Conservation (phyloP, 2,888 invertebrate species). For the Hybos culiciformis region DNA sequence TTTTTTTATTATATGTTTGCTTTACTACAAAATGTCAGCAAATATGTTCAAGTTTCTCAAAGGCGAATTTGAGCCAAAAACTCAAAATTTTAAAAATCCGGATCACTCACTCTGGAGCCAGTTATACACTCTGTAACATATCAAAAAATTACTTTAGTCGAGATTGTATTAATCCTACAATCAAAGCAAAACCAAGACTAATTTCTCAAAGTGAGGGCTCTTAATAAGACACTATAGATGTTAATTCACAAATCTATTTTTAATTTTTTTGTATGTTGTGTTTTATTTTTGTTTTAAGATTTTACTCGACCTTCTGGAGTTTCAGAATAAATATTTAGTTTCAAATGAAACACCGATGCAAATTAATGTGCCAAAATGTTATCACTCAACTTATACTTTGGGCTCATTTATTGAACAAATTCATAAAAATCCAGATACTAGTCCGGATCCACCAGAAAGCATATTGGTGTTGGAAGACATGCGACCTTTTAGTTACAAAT, state of each 20-base stretch:
- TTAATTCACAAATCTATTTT: too few relatives aligned
- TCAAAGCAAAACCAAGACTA: too few relatives aligned
- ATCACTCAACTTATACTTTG: slow-evolving; percentile 48
- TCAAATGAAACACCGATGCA: slow-evolving; percentile 36
- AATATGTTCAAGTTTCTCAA: too few relatives aligned
- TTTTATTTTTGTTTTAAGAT: slow-evolving; percentile 38
- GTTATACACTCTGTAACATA: too few relatives aligned
- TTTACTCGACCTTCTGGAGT: slow-evolving; percentile 53
- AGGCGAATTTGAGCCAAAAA: too few relatives aligned
- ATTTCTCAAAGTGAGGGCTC: too few relatives aligned
- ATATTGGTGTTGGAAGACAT: slow-evolving; percentile 64
- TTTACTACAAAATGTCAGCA: too few relatives aligned
- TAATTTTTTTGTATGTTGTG: not conserved
- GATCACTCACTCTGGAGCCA: too few relatives aligned
- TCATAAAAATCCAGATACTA: slow-evolving; percentile 22
- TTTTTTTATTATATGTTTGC: not conserved
- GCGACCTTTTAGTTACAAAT: slow-evolving; percentile 34
- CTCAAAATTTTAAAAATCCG: too few relatives aligned
- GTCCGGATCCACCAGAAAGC: slow-evolving; percentile 44
- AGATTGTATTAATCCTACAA: too few relatives aligned
- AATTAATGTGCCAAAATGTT: slow-evolving; percentile 55
- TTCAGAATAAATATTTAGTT: slow-evolving; percentile 38
- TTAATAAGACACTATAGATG: too few relatives aligned
- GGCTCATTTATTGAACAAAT: slow-evolving; percentile 20
- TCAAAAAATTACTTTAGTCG: too few relatives aligned